A percentile compares a stretch with the other conserved stretches of the same genome.
These are phyloP conservation scores for Entomyzon cyanotis DNA, from an alignment of 2,113 vertebrate species.

Conservation along the genomic window DNA sequence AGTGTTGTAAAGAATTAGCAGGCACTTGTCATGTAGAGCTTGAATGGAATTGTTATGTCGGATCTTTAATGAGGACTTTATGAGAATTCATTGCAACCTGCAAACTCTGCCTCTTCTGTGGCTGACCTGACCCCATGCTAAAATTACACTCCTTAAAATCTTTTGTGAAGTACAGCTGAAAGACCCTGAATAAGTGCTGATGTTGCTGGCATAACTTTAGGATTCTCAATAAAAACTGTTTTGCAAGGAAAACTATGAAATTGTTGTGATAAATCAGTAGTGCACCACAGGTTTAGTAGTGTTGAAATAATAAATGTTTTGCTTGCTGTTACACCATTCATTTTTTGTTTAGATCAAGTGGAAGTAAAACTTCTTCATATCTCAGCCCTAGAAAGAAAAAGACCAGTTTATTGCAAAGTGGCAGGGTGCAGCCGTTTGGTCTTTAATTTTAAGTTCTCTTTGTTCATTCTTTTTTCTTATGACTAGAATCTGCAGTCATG, in stretches of 20 bases:
- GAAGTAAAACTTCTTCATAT: background rate
- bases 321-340: background rate
- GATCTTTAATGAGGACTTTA: background rate
- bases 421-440: rapidly evolving
- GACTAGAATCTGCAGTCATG: background rate
- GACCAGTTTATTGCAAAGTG: background rate
- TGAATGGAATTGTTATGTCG: background rate
- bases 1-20: background rate
- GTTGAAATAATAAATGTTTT: background rate
- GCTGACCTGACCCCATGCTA: background rate
- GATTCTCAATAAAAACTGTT: background rate
- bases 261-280: background rate
- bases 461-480: background rate
- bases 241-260: background rate
- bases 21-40: background rate
- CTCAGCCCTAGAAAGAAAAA: background rate
- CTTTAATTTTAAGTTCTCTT: background rate
- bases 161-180: background rate
- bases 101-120: background rate
- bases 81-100: background rate
- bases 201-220: background rate
- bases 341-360: background rate
- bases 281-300: background rate
- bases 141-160: background rate
- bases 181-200: background rate